phyloP scores from a whole-genome alignment of 1,140 invertebrate genomes.

The Stegodyphus dumicola region DNA sequence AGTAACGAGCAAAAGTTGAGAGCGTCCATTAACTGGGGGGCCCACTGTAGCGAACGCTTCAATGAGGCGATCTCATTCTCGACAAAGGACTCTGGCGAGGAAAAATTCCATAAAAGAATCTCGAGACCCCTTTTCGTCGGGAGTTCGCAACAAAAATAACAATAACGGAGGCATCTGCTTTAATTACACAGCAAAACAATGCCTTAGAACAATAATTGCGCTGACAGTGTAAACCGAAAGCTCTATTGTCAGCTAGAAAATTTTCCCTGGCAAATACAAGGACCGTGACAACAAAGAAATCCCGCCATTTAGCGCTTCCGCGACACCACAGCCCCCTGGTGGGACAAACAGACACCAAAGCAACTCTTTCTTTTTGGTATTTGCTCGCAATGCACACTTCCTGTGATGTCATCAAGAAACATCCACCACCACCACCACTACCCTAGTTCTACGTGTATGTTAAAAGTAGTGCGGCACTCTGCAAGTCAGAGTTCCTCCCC shows the following conservation, averaged over 20 bases:
- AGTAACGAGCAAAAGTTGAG: too few species aligned
- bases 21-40: too few species aligned
- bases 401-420: neutral
- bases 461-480: neutral
- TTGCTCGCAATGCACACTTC: slow-evolving; percentile 36
- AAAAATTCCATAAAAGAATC: slow-evolving; percentile 10
- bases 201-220: slow-evolving; percentile 59
- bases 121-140: neutral
- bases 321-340: slow-evolving; percentile 43
- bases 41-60: too few species aligned
- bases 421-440: neutral
- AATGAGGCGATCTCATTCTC: too few species aligned
- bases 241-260: slow-evolving; percentile 53
- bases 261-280: slow-evolving; percentile 30
- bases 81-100: neutral
- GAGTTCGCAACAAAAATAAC: slow-evolving; percentile 7
- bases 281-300: slow-evolving; percentile 37
- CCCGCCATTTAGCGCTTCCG: slow-evolving; percentile 27
- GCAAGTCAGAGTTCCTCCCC: neutral
- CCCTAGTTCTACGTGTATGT: neutral
- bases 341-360: slow-evolving; percentile 57
- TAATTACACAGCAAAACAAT: slow-evolving; percentile 61
- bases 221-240: slow-evolving; percentile 58
- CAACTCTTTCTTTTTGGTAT: slow-evolving; percentile 7
- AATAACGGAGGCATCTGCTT: slow-evolving; percentile 47